Evolutionary conservation across 53 echinoderm and acorn worm genomes (phyloP).

Genomic region (Antedon mediterranea): DNA sequence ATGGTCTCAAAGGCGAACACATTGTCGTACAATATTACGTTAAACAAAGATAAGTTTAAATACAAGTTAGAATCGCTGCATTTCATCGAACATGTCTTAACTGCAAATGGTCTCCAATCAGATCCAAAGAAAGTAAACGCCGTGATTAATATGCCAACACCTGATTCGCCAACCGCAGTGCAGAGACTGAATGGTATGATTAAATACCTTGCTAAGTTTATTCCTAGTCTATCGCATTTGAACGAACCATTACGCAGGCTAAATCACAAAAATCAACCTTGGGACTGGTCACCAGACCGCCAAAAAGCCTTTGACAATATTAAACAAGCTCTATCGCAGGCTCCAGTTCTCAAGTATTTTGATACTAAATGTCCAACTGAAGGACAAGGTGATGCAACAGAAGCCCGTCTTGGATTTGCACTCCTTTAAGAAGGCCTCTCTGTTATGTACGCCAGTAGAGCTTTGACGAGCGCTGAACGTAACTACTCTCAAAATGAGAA

Average conservation of each 20-base stretch:
- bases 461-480: constrained; percentile 9
- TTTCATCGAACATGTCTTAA: constrained; percentile 22
- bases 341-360: constrained; percentile 32
- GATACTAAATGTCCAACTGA: constrained; percentile 25
- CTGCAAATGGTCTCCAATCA: constrained; percentile 20
- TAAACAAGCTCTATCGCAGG: constrained; percentile 29
- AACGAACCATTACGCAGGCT: constrained; percentile 37
- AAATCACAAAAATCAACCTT: constrained; percentile 42
- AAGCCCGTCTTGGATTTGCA: constrained; percentile 41
- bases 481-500: constrained; percentile 18
- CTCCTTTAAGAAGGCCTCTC: constrained; percentile 17
- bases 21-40: constrained; percentile 15
- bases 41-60: constrained; percentile 14
- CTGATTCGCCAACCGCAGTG: constrained; percentile 28
- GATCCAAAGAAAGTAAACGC: constrained; percentile 36
- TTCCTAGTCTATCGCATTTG: constrained; percentile 36
- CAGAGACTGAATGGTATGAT: constrained; percentile 44
- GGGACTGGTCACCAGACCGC: constrained; percentile 35
- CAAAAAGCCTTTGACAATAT: constrained; percentile 24
- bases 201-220: constrained; percentile 45
- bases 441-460: constrained; percentile 25
- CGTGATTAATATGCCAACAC: constrained; percentile 25
- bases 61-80: constrained; percentile 9
- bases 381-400: constrained; percentile 58
- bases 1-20: constrained; percentile 21